Percentiles rank a stretch among this genome's conserved stretches.
These are phyloP conservation scores for Xerus inauris DNA, from an alignment of 2,113 vertebrate genomes.

Conservation along the genomic window DNA sequence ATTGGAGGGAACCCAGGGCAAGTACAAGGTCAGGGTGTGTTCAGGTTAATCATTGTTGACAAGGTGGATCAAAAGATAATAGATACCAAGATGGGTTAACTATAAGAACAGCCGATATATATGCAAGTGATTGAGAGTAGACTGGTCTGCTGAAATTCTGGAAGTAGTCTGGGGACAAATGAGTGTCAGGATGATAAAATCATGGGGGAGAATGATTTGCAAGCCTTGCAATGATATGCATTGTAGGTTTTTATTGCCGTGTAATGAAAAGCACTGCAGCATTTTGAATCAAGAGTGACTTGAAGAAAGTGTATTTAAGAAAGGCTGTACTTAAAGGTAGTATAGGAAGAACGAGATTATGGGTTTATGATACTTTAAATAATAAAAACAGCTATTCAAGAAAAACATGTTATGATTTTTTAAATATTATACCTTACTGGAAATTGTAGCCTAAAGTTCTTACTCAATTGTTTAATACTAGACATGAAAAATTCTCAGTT, in stretches of 20 bases:
- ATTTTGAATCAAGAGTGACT: neutral
- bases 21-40: neutral
- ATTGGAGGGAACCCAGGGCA: neutral
- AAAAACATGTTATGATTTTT: slow-evolving; percentile 10
- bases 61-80: slow-evolving; percentile 3
- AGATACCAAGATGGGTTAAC: neutral
- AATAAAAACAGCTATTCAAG: neutral
- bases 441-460: neutral
- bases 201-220: neutral
- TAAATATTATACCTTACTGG: neutral
- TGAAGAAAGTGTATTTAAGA: neutral
- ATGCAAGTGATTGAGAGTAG: neutral
- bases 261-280: neutral
- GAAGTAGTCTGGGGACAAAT: neutral
- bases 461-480: neutral
- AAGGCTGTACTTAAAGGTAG: neutral
- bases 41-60: neutral
- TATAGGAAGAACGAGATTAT: neutral
- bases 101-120: neutral
- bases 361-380: neutral
- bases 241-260: neutral
- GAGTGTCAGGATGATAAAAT: neutral
- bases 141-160: neutral
- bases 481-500: neutral
- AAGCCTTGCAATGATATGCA: neutral